phyloP scores from a whole-genome alignment of 30 jellyfish, hydroid and myxozoan species.

The Turritopsis dohrnii region DNA sequence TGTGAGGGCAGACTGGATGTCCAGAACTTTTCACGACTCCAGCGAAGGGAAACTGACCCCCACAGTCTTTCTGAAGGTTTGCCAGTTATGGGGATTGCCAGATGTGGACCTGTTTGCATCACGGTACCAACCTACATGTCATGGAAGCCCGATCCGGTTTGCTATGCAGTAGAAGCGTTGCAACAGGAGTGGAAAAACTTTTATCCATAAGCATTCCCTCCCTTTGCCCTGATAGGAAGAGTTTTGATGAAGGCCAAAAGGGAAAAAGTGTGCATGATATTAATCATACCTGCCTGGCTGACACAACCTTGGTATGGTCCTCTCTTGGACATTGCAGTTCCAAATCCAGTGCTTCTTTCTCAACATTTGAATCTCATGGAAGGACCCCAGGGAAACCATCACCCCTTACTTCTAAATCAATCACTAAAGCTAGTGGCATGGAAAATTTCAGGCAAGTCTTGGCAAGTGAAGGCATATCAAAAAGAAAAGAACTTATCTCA shows the following conservation, averaged over 20 bases:
- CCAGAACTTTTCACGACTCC: no score
- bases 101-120: constrained; percentile 10
- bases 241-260: constrained; percentile 8
- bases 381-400: not conserved
- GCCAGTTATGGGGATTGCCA: not conserved
- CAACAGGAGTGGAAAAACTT: not conserved
- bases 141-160: constrained; percentile 3
- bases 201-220: not conserved
- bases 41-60: not conserved
- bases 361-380: not conserved
- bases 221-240: constrained; percentile 22
- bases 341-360: constrained; percentile 17
- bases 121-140: constrained; percentile 13
- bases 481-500: constrained; percentile 38
- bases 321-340: constrained; percentile 16
- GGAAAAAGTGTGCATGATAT: constrained; percentile 12
- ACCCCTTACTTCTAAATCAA: constrained; percentile 3
- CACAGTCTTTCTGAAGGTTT: not conserved
- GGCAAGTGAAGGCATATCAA: constrained; percentile 35
- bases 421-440: constrained; percentile 39
- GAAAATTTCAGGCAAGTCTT: constrained; percentile 37
- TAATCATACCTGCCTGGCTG: constrained; percentile 37
- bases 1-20: no score
- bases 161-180: constrained; percentile 10
- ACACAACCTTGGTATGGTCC: constrained; percentile 33